Conservation (phyloP, 2,888 invertebrate species). For the Papilio elwesi region DNA sequence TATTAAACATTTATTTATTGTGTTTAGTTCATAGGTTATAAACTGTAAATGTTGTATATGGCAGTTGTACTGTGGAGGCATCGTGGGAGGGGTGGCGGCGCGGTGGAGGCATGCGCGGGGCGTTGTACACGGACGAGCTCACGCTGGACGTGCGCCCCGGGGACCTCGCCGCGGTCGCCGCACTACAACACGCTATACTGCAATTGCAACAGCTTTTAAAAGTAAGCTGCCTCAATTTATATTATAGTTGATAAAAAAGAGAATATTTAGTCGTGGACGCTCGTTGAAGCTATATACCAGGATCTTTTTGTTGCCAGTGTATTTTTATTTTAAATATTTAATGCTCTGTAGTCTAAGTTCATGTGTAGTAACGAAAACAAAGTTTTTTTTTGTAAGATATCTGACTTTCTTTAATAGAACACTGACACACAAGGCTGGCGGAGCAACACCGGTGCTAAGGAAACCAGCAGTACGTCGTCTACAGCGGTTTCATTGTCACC, state of each 20-base stretch:
- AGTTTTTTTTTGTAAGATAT: too few species aligned
- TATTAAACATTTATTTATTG: too few species aligned
- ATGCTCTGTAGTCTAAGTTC: too few species aligned
- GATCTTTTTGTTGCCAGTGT: too few species aligned
- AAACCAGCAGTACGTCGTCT: background rate
- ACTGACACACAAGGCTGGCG: background rate
- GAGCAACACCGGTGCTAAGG: background rate
- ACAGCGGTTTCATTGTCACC: background rate
- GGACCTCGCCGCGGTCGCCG: conserved; percentile 53
- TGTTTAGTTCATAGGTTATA: too few species aligned
- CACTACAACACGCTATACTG: conserved; percentile 42
- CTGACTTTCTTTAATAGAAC: background rate
- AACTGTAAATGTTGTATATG: background rate
- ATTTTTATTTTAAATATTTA: too few species aligned
- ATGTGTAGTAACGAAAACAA: too few species aligned
- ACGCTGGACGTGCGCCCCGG: conserved; percentile 61
- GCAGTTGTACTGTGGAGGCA: conserved; percentile 60
- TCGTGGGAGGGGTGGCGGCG: conserved; percentile 72
- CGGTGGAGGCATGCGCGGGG: conserved; percentile 53
- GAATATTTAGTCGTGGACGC: too few species aligned
- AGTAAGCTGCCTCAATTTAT: background rate
- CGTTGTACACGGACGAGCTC: conserved; percentile 60
- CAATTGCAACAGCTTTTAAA: conserved; percentile 27
- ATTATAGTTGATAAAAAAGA: too few species aligned
- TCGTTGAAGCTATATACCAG: too few species aligned